Base-by-base conservation (phyloP, 1,140 invertebrate genomes). In the Brachionus koreanus region DNA sequence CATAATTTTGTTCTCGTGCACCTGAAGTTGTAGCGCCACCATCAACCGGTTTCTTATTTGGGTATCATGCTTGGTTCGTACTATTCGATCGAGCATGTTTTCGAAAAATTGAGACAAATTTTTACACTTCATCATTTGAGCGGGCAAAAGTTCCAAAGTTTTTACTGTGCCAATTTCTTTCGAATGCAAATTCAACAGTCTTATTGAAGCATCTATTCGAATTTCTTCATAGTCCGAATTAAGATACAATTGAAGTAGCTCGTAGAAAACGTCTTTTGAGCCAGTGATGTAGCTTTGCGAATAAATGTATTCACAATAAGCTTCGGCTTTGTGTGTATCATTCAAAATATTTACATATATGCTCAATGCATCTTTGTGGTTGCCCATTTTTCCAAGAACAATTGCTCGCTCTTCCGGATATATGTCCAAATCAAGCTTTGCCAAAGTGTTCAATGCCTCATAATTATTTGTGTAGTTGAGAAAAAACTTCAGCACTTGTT, bases 361-460 rank as follows among this genome's bases (percentile, higher is more conserved):
- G 0, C 92, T 92, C 52, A 99, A 88, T 2, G 94, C 95, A 87
- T 98, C 93, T 86, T 98, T 93, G 89, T 96, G 94, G 57, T 92
- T 89, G 6, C 93, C 94, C 1, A 98, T 89, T 84, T 93, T 92
- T 3, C 95, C 96, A 16, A 97, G 88, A 82, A 98, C 92, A 35
- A 98, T 91, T 0, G 97, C 96, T 82, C 95, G 90, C 89, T 98
- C 97, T 88, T 98, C 95, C 86, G 94, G 76, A 35, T 61, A 79
- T 19, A 61, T 67, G 19, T 83, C 65, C 33, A 83, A 69, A 19
- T 77, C 52, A 5, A 83, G 25, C 29, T 82, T 63, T 12, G 76
- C 33, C 16, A 83, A 42, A 16, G 81, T 42, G 37, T 42, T 35
- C 25, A 72, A 23, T 7, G 75, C 52, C 43, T 82, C 76, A 69